These are phyloP conservation scores for Mesoclemmys tuberculata DNA, from an alignment of 2,113 vertebrate species.

Conservation along the genomic window DNA sequence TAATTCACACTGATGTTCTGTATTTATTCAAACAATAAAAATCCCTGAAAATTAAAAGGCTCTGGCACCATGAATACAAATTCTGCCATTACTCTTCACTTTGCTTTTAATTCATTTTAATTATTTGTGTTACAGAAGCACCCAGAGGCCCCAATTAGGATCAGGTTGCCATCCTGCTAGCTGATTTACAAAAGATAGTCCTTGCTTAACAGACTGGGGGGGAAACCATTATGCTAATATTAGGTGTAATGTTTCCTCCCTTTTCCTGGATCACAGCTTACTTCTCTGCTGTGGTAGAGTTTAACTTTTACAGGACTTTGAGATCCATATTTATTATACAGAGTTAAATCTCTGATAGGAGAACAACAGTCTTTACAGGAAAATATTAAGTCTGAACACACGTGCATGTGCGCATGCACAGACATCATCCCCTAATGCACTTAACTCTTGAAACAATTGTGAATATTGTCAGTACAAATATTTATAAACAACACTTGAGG, in stretches of 20 bases:
- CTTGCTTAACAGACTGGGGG: neutral
- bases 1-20: rapidly evolving
- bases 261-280: neutral
- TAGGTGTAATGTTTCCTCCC: neutral
- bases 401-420: no score
- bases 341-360: neutral
- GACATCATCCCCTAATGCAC: neutral
- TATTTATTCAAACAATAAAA: neutral
- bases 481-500: neutral
- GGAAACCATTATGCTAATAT: neutral
- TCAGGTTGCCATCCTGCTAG: neutral
- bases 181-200: neutral
- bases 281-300: neutral
- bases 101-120: neutral
- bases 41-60: neutral
- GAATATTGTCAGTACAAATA: neutral
- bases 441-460: neutral
- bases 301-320: neutral
- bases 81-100: neutral
- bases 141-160: neutral
- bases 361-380: neutral
- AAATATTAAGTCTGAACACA: no score
- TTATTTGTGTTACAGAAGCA: neutral
- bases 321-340: neutral
- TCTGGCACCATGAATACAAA: neutral